A percentile compares a stretch with the other conserved stretches of the same genome.
Evolutionary conservation across 2,113 vertebrate species (phyloP).

Genomic region (Etheostoma spectabile): DNA sequence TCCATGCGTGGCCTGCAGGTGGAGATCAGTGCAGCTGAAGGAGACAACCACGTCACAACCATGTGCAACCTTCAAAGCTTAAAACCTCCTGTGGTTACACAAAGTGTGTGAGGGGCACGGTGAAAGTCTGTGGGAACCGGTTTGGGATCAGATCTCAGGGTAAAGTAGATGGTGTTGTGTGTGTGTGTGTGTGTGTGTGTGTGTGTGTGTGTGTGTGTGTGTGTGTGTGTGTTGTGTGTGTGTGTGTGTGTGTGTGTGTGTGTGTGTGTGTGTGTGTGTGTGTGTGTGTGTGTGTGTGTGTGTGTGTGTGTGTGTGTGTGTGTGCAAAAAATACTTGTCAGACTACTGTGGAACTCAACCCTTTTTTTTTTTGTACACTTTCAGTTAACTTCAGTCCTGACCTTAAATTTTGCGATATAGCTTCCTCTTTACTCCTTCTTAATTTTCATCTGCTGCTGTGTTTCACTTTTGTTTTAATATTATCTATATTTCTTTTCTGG

Average conservation of each 20-base stretch:
- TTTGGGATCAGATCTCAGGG: constrained; percentile 55
- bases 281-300: constrained; percentile 80
- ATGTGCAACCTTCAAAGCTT: not conserved
- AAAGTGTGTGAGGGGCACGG: not conserved
- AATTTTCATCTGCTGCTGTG: constrained; percentile 72
- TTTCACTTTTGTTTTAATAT: constrained; percentile 79
- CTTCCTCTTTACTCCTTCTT: constrained; percentile 72
- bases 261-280: constrained; percentile 83
- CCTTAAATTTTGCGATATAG: constrained; percentile 78
- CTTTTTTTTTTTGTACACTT: constrained; percentile 63
- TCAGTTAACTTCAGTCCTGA: constrained; percentile 52
- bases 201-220: too few species aligned
- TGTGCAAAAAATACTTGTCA: constrained; percentile 86
- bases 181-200: too few species aligned
- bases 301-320: constrained; percentile 83
- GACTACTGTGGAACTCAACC: constrained; percentile 78
- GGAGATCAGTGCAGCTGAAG: constrained; percentile 58
- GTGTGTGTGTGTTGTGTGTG: too few species aligned
- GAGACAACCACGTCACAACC: not conserved
- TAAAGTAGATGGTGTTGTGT: constrained; percentile 64
- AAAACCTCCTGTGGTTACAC: not conserved
- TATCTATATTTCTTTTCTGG: constrained; percentile 84
- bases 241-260: constrained; percentile 82
- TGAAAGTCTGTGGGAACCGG: constrained; percentile 23
- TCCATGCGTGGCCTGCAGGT: constrained; percentile 26